Conservation (phyloP, 1,140 invertebrate species). For the Gryon sp. region DNA sequence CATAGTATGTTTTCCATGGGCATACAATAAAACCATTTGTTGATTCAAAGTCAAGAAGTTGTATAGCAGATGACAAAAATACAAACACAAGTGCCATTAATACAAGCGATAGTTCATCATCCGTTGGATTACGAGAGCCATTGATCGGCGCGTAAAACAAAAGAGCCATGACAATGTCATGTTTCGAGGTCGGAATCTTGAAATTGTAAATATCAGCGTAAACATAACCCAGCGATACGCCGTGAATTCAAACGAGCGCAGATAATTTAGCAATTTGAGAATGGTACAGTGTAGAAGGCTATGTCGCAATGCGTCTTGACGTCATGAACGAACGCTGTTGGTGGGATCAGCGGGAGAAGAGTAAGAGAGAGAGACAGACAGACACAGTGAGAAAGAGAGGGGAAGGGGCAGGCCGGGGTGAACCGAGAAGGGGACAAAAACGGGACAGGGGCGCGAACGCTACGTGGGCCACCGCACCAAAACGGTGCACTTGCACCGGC, state of each 20-base stretch:
- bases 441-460: conserved; percentile 39
- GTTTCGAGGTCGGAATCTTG: not conserved
- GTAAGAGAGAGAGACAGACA: conserved; percentile 15
- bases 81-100: conserved; percentile 16
- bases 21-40: conserved; percentile 32
- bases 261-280: conserved; percentile 54
- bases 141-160: conserved; percentile 35
- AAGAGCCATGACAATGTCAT: conserved; percentile 8
- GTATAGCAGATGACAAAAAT: not conserved
- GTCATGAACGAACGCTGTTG: conserved; percentile 73
- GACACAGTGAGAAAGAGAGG: too few species aligned
- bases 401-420: conserved; percentile 19
- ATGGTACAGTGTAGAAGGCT: conserved; percentile 67
- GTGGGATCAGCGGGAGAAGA: conserved; percentile 64
- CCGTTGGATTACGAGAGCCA: conserved; percentile 1
- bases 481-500: conserved; percentile 69
- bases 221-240: not conserved
- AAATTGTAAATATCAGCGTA: conserved; percentile 11
- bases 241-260: conserved; percentile 21
- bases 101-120: conserved; percentile 16
- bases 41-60: conserved; percentile 18
- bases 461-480: conserved; percentile 56
- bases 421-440: conserved; percentile 39
- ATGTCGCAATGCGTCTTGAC: conserved; percentile 78
- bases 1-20: not conserved